Percentiles rank a stretch among this genome's conserved stretches.
phyloP scores from a whole-genome alignment of 2,113 vertebrate species.

The Erpornis zantholeuca region DNA sequence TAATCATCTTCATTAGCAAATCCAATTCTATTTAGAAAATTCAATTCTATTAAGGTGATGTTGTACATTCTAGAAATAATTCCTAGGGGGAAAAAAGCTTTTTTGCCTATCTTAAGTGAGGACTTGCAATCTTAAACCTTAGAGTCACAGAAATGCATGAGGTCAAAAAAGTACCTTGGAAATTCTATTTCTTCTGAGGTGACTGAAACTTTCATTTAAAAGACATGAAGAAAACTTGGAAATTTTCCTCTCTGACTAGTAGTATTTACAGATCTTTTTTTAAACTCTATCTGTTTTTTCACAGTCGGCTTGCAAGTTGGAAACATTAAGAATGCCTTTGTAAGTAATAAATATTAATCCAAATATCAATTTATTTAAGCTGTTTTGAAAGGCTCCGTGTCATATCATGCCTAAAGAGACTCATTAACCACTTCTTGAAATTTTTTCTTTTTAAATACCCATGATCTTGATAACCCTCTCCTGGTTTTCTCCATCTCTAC shows the following conservation, averaged over 20 bases:
- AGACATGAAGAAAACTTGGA: background rate
- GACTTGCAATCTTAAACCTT: background rate
- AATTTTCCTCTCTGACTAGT: background rate
- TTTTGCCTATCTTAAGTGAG: background rate
- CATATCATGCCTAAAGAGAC: background rate
- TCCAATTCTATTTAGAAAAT: background rate
- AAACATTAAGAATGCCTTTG: background rate
- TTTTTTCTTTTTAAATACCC: background rate
- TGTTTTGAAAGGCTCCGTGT: background rate
- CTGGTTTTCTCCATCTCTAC: background rate
- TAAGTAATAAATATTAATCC: background rate
- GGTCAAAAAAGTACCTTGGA: background rate
- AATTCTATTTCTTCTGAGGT: background rate
- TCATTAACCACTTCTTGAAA: background rate
- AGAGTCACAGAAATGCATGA: background rate
- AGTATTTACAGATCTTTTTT: background rate
- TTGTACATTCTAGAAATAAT: background rate
- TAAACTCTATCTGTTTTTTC: background rate
- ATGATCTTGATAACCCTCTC: background rate
- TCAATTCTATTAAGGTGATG: rapidly evolving
- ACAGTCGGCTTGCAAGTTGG: background rate
- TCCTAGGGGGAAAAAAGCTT: background rate
- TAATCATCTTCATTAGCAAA: background rate
- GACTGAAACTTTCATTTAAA: background rate
- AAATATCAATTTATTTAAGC: background rate